Evolutionary conservation across 2,888 invertebrate genomes (phyloP), one percentile per base, ranked within the genome.

Genomic region (Gastrophysa polygoni): DNA sequence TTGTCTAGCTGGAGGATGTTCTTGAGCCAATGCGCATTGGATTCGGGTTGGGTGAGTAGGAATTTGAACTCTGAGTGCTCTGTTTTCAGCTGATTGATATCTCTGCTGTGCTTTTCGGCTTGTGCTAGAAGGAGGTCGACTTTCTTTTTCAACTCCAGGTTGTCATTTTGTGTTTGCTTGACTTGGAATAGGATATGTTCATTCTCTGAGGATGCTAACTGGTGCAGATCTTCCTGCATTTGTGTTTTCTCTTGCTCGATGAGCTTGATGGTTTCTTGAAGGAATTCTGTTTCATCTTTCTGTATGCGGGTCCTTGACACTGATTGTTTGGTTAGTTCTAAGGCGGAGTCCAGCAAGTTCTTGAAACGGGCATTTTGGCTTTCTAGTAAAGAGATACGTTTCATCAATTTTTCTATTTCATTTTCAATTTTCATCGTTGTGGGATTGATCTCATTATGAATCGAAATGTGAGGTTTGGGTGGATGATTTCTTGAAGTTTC

Each of bases 11-110:
- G 54, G 5, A 73, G 29, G n/a, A 74, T 69, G 49, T 67, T 68
- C 57, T 66, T 69, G n/a, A 74, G 47, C 68, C 66, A 69, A 11
- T 71, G 59, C 0, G 67, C 28, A 20, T 67, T 69, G 0, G 67
- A 64, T 21, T 73, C 66, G 1, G 71, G 71, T 54, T 71, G 71
- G 7, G 68, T 59, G 2, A 73, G 51, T n/a, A 73, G 60, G 59
- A 73, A 73, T 43, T 71, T 72, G 24, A 73, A 69, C 59, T 73
- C 72, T 1, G 68, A 47, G 43, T 71, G 68, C 56, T 73, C 72
- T 1, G 54, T 54, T 54, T 71, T 70, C 14, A 76, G 44, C 52
- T 65, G 65, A 21, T 72, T 63, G 7, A 75, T 67, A 63, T 73
- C 70, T 28, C 67, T 68, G 6, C 57, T 59, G 14, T 71, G 72